Percentiles rank a stretch among this genome's conserved stretches.
Conservation (phyloP, 2,797 vertebrate species). For the Darevskia mixta region DNA sequence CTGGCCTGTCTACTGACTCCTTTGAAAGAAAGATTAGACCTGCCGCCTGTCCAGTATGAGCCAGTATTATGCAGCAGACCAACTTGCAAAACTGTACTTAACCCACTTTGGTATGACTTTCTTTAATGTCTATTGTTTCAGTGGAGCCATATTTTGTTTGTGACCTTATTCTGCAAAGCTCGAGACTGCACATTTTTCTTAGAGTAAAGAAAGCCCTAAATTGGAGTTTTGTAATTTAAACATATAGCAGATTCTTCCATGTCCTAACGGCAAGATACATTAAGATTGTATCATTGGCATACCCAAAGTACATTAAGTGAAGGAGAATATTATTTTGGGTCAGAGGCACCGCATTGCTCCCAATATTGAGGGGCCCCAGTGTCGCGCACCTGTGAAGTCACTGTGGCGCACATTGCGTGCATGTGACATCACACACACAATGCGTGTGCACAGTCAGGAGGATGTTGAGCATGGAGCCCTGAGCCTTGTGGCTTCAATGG, state of each 20-base stretch:
- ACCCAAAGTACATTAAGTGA: background rate
- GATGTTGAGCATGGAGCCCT: too few relatives aligned
- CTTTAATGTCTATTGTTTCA: background rate
- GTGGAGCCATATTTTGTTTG: background rate
- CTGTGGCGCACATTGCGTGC: too few relatives aligned
- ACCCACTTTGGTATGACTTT: slow-evolving; percentile 92
- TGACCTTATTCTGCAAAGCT: background rate
- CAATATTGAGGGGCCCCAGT: too few relatives aligned
- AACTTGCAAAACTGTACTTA: slow-evolving; percentile 95
- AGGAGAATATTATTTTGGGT: too few relatives aligned
- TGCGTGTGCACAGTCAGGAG: too few relatives aligned
- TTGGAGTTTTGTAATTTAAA: background rate
- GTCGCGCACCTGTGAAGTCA: too few relatives aligned
- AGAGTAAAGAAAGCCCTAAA: background rate
- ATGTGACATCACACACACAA: too few relatives aligned
- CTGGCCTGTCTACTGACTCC: slow-evolving; percentile 96
- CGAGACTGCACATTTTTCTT: background rate
- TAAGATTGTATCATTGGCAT: background rate
- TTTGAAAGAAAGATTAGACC: slow-evolving; percentile 90
- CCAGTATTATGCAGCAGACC: slow-evolving; percentile 93
- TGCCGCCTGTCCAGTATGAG: slow-evolving; percentile 95
- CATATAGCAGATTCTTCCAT: background rate
- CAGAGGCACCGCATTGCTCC: too few relatives aligned
- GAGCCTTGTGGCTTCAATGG: too few relatives aligned
- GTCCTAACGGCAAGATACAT: too few relatives aligned